Evolutionary conservation across 2,797 vertebrate species (phyloP), one percentile per base, ranked within the genome.

Genomic region (Lerista edwardsae): DNA sequence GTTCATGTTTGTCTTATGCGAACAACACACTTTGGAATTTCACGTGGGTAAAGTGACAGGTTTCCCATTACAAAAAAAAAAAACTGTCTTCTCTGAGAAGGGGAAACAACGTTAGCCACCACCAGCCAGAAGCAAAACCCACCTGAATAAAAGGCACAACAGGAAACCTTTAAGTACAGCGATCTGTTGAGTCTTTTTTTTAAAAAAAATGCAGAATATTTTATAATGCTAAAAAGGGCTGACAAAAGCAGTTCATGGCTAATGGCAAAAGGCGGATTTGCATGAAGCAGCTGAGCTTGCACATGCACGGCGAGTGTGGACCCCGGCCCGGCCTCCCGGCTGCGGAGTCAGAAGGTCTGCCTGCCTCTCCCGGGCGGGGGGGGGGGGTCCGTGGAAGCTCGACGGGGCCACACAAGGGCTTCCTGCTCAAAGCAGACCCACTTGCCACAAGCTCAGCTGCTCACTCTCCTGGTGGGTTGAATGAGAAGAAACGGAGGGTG

Each of bases 381-480:
- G n/a, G 87, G 93, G 93, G 94, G 95, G 93, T 95, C 94, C 92
- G 87, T 94, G 93, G 95, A 96, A 94, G 95, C 95, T 86, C 94
- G 94, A 94, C 93, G 94, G 94, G 94, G 94, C 94, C 95, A 96
- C 96, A 96, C 94, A 96, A 95, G 95, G 93, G 95, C 96, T 96
- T 95, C 96, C 95, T 96, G 93, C 87, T 80, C 93, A 97, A 94
- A 97, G 95, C 95, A 97, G 97, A 97, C 96, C 97, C 87, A 93
- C 95, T 96, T 95, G 95, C 94, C 94, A 96, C 95, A 95, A 95
- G 95, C 94, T 97, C 94, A 94, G 94, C 95, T 95, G 95, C 95
- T 96, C 97, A 96, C 96, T 97, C 96, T 97, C 95, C 97, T 97
- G 97, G 96, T 95, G 96, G 95, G 96, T 96, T 97, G 97, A 97